These are phyloP conservation scores for Congeria kusceri DNA, from an alignment of 2,888 invertebrate genomes.

Conservation along the genomic window DNA sequence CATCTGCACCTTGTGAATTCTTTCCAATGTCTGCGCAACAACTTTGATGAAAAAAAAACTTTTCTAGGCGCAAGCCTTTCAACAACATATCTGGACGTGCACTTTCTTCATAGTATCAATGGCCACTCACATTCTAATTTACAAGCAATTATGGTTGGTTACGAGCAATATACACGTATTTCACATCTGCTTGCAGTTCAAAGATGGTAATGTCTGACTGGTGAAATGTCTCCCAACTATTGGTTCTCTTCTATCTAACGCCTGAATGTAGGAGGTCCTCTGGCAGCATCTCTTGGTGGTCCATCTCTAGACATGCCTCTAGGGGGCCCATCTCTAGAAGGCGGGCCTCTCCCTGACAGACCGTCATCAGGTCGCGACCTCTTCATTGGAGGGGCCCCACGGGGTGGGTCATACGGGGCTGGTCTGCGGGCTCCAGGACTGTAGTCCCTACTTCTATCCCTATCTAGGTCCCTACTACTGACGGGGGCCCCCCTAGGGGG, in stretches of 20 bases:
- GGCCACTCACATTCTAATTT: too few relatives aligned
- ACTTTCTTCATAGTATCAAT: too few relatives aligned
- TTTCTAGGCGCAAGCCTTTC: too few relatives aligned
- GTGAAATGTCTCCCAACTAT: too few relatives aligned
- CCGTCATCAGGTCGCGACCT: constrained; percentile 71
- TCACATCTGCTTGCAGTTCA: too few relatives aligned
- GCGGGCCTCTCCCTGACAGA: constrained; percentile 48
- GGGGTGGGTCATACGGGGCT: constrained; percentile 63
- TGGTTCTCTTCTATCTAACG: constrained; percentile 17
- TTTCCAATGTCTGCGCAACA: too few relatives aligned
- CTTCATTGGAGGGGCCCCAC: constrained; percentile 73
- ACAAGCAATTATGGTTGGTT: too few relatives aligned
- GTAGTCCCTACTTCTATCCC: constrained; percentile 63
- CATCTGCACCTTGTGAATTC: too few relatives aligned
- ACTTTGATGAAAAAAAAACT: too few relatives aligned
- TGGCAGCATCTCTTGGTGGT: constrained; percentile 33
- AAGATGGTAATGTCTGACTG: too few relatives aligned
- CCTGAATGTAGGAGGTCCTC: constrained; percentile 48
- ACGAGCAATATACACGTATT: too few relatives aligned
- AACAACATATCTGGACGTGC: too few relatives aligned
- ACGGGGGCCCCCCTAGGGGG: constrained; percentile 42
- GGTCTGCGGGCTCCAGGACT: constrained; percentile 67
- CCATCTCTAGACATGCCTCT: constrained; percentile 45
- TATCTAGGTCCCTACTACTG: constrained; percentile 62
- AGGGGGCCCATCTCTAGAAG: constrained; percentile 46